Base-by-base conservation (phyloP, 2,113 vertebrate genomes). In the Pseudolaguvia tuberculata region DNA sequence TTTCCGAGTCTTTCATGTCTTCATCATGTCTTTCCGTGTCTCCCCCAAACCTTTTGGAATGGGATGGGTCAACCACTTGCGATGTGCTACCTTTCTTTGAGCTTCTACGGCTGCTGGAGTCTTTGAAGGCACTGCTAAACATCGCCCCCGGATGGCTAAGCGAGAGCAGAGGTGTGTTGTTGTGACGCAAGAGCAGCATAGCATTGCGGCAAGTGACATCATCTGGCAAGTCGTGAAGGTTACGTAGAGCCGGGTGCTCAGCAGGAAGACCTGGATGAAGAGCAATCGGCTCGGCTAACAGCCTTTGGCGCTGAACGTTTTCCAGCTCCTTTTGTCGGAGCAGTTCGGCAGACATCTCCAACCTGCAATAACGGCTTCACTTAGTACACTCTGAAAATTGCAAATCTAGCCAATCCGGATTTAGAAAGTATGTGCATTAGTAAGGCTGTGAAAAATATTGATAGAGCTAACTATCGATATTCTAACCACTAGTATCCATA, bases 321-420 rank as follows among this genome's bases (percentile, higher is more conserved):
- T 98, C 95, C 84, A 96, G 86, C 84, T 98, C 96, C 76, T 96
- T 98, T 80, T 96, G 96, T 20, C 97, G 91, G 68, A 98, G 90
- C 29, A 98, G 88, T 84, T 98, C 97, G 0, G 96, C 95, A 0
- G 97, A 97, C 93, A 97, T 94, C 90, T 99, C 96, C 70, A 99
- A 84, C 86, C 96, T 97, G 70, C 56, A n/a, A 31, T 11, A 48
- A 53, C 51, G 2, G 3, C 17, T 8, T 17, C 35, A 10, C 13
- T 70, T 70, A 70, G 51, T 23, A 45, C 1, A 7, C 61, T 7
- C 4, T 42, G 13, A 65, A 47, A 45, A 23, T 42, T 5, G 35
- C 18, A 23, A 45, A 65, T 23, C 62, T 47, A n/a, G 21, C 5
- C 2, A 65, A 21, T 13, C 2, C 13, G 21, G 12, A 63, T 63